Conservation (phyloP, 2,113 vertebrate genomes). For the Oxyura jamaicensis region DNA sequence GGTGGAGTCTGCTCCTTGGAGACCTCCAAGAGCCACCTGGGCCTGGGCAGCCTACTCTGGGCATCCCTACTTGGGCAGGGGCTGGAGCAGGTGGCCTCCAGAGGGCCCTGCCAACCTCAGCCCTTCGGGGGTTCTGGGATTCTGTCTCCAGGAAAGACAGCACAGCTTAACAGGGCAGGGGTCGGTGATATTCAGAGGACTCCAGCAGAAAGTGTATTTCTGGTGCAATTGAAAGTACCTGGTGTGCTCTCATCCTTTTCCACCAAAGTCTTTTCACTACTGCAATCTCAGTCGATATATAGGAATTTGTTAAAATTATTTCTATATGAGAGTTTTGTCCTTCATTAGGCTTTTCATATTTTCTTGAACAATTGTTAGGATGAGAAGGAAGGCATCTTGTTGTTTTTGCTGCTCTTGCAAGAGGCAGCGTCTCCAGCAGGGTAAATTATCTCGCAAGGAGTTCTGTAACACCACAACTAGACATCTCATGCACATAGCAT, state of each 20-base stretch:
- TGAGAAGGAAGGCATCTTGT: background rate
- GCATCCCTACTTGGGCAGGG: background rate
- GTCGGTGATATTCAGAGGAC: background rate
- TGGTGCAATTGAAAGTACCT: background rate
- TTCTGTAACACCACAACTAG: background rate
- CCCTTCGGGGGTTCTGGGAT: background rate
- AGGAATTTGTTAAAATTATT: background rate
- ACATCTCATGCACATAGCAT: background rate
- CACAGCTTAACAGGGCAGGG: background rate
- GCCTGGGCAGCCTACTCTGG: background rate
- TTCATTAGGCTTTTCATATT: background rate
- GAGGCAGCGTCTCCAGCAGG: background rate
- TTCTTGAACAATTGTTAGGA: background rate
- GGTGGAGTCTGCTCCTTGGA: background rate
- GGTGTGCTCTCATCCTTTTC: background rate
- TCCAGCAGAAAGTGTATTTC: background rate
- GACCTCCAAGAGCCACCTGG: background rate
- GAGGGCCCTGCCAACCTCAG: background rate
- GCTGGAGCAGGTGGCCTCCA: background rate
- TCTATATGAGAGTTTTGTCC: background rate
- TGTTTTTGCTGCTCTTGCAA: background rate
- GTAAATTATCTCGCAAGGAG: background rate
- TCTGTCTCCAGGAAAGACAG: background rate
- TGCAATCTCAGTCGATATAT: background rate
- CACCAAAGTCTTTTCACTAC: background rate